Percentiles rank a stretch among this genome's conserved stretches.
Conservation (phyloP, 1,140 invertebrate species). For the Dendroctonus ponderosae region DNA sequence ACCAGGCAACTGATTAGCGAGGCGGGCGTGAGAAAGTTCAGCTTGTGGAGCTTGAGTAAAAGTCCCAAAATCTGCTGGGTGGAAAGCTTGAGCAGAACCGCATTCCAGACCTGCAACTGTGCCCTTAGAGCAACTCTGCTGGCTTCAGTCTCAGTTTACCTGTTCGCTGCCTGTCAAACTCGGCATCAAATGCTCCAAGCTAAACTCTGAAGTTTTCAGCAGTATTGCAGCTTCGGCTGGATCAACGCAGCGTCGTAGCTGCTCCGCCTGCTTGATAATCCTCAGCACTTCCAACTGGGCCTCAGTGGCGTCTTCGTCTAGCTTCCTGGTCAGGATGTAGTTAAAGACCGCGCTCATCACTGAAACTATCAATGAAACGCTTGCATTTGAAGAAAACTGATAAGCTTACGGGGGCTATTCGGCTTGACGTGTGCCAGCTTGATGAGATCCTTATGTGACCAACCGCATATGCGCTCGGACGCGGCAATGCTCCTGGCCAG, state of each 20-base stretch:
- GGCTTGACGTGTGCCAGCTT: slow-evolving; percentile 60
- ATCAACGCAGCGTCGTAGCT: slow-evolving; percentile 21
- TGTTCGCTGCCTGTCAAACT: slow-evolving; percentile 30
- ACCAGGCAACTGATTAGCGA: slow-evolving; percentile 47
- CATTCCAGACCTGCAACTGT: slow-evolving; percentile 41
- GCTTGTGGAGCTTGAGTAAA: slow-evolving; percentile 43
- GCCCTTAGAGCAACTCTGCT: too few species aligned
- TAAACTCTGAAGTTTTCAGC: slow-evolving; percentile 31
- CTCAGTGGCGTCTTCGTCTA: slow-evolving; percentile 23
- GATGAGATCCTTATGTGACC: slow-evolving; percentile 68
- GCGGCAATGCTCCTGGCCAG: slow-evolving; percentile 60
- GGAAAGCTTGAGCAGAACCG: slow-evolving; percentile 42
- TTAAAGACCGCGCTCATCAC: slow-evolving; percentile 37
- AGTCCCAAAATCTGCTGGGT: slow-evolving; percentile 38
- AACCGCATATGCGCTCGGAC: slow-evolving; percentile 59
- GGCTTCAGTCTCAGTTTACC: slow-evolving; percentile 9
- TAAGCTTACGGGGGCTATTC: slow-evolving; percentile 50
- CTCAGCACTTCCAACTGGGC: slow-evolving; percentile 33
- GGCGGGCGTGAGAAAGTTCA: slow-evolving; percentile 40
- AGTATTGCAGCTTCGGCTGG: slow-evolving; percentile 26
- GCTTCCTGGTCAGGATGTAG: slow-evolving; percentile 34
- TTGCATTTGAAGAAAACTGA: neutral
- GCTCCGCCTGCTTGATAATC: slow-evolving; percentile 28
- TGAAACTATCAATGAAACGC: slow-evolving; percentile 20
- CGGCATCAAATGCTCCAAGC: slow-evolving; percentile 34